Conservation (phyloP, 2,888 invertebrate species). For the Lasioglossum figueresi region DNA sequence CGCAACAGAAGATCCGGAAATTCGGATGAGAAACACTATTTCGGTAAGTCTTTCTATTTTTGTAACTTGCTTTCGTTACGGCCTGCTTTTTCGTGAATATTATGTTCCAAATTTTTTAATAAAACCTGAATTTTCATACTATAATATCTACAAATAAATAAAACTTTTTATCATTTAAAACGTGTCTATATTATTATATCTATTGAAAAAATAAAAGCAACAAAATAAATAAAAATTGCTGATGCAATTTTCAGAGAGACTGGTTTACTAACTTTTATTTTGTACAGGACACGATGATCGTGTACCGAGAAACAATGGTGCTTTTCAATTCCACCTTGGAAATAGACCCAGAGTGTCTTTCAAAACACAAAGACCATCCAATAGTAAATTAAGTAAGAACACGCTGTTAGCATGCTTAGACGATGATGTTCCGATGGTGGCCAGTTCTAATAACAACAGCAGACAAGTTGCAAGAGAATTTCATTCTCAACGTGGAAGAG, state of each 20-base stretch:
- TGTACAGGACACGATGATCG: slow-evolving; percentile 77
- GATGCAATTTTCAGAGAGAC: no score
- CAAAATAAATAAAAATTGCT: no score
- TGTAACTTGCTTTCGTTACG: neutral
- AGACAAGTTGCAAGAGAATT: slow-evolving; percentile 69
- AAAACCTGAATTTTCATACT: no score
- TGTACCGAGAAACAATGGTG: slow-evolving; percentile 53
- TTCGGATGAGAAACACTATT: slow-evolving; percentile 71
- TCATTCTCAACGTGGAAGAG: slow-evolving; percentile 70
- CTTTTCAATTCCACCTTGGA: slow-evolving; percentile 36
- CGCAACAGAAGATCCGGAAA: slow-evolving; percentile 55
- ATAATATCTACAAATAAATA: no score
- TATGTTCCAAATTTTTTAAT: neutral
- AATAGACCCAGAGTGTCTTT: slow-evolving; percentile 77
- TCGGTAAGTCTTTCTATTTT: slow-evolving; percentile 62
- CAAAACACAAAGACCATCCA: slow-evolving; percentile 68
- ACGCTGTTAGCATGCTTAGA: slow-evolving; percentile 69
- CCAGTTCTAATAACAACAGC: slow-evolving; percentile 73
- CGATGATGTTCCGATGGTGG: slow-evolving; percentile 78
- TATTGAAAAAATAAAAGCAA: no score
- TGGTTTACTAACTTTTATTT: neutral
- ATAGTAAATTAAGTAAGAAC: slow-evolving; percentile 52
- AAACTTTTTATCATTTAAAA: no score
- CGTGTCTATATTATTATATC: no score
- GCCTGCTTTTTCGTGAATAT: slow-evolving; percentile 6